Evolutionary conservation across 2,113 vertebrate species (phyloP).

Genomic region (Ceyx cyanopectus): DNA sequence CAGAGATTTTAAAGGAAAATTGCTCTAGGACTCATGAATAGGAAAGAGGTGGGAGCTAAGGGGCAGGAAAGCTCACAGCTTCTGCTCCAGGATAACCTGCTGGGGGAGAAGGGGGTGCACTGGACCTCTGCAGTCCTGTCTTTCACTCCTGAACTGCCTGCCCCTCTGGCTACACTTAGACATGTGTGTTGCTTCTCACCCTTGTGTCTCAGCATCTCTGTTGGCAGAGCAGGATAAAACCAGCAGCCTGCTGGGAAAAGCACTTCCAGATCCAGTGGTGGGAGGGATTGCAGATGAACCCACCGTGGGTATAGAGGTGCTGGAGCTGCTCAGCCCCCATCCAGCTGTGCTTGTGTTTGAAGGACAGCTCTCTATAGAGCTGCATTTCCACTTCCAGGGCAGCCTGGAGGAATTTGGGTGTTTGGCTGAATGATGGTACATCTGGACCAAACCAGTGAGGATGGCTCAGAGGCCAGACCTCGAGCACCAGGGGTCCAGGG

Average conservation of each 20-base stretch:
- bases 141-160: neutral
- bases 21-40: neutral
- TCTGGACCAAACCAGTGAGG: neutral
- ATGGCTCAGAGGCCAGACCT: neutral
- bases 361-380: neutral
- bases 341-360: neutral
- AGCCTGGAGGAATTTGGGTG: neutral
- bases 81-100: neutral
- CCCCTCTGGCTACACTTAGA: neutral
- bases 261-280: neutral
- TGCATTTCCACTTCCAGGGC: neutral
- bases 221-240: neutral
- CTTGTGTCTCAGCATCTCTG: neutral
- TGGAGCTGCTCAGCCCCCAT: neutral
- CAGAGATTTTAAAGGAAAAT: neutral
- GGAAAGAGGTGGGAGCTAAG: neutral
- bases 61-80: neutral
- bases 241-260: neutral
- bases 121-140: neutral
- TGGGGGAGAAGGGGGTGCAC: neutral
- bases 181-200: neutral
- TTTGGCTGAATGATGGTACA: neutral
- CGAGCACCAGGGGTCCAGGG: neutral
- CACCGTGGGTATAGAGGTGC: accelerated
- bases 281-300: neutral